phyloP scores from a whole-genome alignment of 2,797 vertebrate genomes.

The Coregonus ussuriensis region DNA sequence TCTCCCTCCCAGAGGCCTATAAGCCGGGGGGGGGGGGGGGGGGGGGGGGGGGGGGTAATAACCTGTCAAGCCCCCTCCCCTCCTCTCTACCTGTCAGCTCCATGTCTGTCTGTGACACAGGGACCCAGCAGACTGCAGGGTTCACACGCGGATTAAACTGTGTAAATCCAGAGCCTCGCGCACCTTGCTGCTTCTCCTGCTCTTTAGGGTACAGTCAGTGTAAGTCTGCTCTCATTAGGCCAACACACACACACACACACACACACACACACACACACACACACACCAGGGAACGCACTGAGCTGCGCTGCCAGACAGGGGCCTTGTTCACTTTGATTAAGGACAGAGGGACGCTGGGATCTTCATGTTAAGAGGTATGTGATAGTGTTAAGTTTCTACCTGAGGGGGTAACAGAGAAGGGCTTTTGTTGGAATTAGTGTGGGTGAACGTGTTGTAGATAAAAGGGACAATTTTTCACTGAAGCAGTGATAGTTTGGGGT shows the following conservation, averaged over 20 bases:
- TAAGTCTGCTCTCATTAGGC: conserved; percentile 5
- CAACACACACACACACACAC: neutral
- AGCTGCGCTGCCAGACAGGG: neutral
- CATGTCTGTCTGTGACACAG: neutral
- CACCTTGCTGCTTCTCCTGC: neutral
- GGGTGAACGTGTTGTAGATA: neutral
- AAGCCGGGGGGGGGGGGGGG: neutral
- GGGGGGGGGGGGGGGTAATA: too few species aligned
- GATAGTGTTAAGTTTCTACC: conserved; percentile 1
- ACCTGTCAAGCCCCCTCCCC: too few species aligned
- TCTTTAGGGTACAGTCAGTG: neutral
- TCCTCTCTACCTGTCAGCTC: too few species aligned
- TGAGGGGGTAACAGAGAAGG: neutral
- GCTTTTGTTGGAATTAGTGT: neutral
- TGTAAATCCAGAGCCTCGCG: neutral
- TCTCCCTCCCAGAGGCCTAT: neutral
- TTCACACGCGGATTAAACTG: conserved; percentile 1
- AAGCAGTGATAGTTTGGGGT: neutral
- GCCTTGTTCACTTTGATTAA: conserved; percentile 1
- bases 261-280: too few species aligned
- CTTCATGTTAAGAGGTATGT: neutral
- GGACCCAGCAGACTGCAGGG: too few species aligned
- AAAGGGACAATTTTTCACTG: neutral
- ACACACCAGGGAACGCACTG: neutral
- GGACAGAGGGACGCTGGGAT: neutral